A percentile compares a stretch with the other conserved stretches of the same genome.
Conservation (phyloP, 2,113 vertebrate genomes). For the Pollimyrus isidori region DNA sequence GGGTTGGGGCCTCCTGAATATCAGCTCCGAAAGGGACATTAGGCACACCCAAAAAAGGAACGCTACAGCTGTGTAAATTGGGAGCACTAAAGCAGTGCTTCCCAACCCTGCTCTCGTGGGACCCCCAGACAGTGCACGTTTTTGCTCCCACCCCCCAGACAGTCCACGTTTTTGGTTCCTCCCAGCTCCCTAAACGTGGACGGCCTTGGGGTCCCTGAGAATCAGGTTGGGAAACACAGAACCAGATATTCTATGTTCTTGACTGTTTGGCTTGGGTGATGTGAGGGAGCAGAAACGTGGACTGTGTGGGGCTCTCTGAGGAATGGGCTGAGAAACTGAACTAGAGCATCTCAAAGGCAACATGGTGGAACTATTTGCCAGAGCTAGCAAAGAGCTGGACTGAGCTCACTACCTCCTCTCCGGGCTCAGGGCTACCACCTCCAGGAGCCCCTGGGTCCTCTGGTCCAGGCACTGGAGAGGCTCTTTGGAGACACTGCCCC, state of each 20-base stretch:
- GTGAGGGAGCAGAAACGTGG: neutral
- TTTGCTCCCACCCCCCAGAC: neutral
- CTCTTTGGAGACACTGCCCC: conserved; percentile 47
- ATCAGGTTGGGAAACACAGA: neutral
- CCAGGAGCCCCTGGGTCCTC: conserved; percentile 41
- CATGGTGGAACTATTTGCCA: neutral
- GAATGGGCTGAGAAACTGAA: neutral
- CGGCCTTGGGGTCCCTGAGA: neutral
- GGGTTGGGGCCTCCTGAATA: neutral
- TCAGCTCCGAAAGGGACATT: neutral
- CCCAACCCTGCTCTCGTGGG: neutral
- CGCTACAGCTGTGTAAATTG: neutral
- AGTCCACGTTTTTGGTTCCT: neutral
- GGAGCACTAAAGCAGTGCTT: neutral
- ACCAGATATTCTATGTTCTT: neutral
- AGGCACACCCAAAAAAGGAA: neutral
- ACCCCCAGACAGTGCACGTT: neutral
- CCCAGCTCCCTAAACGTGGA: neutral
- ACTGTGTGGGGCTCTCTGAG: neutral
- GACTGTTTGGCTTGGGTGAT: neutral
- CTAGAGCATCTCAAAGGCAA: neutral
- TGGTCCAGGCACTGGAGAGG: conserved; percentile 43
- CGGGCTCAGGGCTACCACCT: conserved; percentile 64
- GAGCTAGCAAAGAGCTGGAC: neutral
- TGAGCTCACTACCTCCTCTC: conserved; percentile 68